phyloP scores from a whole-genome alignment of 2,888 invertebrate genomes.

The Digitonthophagus gazella region DNA sequence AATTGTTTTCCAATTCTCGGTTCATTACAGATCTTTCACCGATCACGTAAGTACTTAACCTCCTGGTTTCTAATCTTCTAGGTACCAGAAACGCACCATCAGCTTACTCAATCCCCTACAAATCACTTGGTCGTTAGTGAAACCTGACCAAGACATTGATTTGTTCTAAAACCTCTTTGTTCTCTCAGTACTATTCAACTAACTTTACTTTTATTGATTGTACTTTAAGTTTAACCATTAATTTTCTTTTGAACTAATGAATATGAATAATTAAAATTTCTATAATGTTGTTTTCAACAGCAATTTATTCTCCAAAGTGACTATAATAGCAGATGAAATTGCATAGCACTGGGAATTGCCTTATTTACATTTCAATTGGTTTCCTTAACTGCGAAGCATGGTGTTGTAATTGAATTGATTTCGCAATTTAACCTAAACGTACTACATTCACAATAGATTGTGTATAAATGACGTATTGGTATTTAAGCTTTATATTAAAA shows the following conservation, averaged over 20 bases:
- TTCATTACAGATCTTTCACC: not conserved
- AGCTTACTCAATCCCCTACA: not conserved
- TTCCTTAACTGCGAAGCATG: not conserved
- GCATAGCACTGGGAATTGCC: not conserved
- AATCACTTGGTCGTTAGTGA: not conserved
- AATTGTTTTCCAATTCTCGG: not conserved
- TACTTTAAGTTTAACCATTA: not conserved
- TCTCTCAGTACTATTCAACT: no score
- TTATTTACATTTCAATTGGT: not conserved
- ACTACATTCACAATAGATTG: not conserved
- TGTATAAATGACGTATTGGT: not conserved
- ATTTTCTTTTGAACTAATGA: no score
- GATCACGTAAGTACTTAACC: no score
- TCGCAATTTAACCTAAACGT: not conserved
- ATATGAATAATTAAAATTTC: not conserved
- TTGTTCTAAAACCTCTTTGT: no score
- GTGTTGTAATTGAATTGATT: not conserved
- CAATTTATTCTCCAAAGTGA: not conserved
- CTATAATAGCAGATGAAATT: not conserved
- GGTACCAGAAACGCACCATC: not conserved
- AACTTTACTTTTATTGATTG: no score
- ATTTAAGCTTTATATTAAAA: no score
- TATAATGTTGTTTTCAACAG: not conserved
- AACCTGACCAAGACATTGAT: not conserved
- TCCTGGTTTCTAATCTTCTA: not conserved